Evolutionary conservation across 2,113 vertebrate species (phyloP).

Genomic region (Diphyllodes magnificus): DNA sequence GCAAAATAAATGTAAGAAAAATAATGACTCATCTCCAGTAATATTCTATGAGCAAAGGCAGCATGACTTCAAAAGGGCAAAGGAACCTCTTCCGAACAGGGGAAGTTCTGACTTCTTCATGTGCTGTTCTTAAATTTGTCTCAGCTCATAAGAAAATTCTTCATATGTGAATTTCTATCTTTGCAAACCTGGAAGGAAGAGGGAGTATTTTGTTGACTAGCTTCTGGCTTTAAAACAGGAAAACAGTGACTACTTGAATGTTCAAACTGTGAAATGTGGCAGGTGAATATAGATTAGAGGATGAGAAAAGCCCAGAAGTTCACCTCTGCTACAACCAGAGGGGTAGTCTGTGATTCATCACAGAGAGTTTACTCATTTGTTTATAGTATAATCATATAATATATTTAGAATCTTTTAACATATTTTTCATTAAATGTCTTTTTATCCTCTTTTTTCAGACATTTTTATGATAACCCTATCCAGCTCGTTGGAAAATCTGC

Average conservation of each 20-base stretch:
- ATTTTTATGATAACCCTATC: conserved; percentile 94
- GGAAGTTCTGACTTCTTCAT: not conserved
- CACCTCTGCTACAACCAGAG: not conserved
- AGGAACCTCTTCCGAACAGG: not conserved
- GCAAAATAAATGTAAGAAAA: not conserved
- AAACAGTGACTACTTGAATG: not conserved
- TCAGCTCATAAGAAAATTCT: not conserved
- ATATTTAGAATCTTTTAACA: not conserved
- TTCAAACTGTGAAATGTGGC: not conserved
- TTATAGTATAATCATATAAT: not conserved
- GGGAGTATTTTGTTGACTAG: not conserved
- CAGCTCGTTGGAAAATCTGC: conserved; percentile 86
- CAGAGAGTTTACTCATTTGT: not conserved
- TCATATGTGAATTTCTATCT: not conserved
- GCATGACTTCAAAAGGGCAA: not conserved
- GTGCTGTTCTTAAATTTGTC: not conserved
- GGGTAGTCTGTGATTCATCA: not conserved
- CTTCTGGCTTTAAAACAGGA: not conserved
- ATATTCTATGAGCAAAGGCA: not conserved
- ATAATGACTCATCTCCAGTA: not conserved
- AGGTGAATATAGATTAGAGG: not conserved
- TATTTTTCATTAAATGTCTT: not conserved
- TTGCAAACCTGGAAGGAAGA: not conserved
- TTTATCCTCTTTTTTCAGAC: conserved; percentile 73
- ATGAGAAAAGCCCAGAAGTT: not conserved